These are phyloP conservation scores for Polyodon spathula DNA, from an alignment of 2,113 vertebrate species.

Conservation along the genomic window DNA sequence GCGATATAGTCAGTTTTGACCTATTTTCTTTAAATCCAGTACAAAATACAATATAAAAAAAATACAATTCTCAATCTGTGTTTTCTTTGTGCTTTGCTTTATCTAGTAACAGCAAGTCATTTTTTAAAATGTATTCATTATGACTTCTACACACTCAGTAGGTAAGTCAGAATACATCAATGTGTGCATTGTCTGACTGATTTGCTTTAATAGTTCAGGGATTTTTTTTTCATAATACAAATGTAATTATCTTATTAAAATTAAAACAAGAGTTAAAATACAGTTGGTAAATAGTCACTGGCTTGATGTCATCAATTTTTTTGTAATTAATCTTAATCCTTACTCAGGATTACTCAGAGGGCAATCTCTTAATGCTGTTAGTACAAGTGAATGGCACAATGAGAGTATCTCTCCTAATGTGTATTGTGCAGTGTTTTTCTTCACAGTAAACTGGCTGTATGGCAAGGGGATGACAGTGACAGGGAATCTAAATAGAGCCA, in stretches of 20 bases:
- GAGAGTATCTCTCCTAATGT: background rate
- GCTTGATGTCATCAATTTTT: conserved; percentile 29
- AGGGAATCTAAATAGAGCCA: background rate
- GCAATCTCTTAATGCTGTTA: conserved; percentile 34
- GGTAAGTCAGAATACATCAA: background rate
- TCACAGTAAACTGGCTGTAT: background rate
- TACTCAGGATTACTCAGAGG: conserved; percentile 48
- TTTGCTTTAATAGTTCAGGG: background rate
- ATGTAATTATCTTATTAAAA: conserved; percentile 5
- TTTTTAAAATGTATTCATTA: too few species aligned
- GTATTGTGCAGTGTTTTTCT: background rate
- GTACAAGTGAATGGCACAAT: conserved; percentile 19
- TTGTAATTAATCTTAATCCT: conserved; percentile 57
- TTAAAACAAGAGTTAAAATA: background rate
- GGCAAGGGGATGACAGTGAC: background rate
- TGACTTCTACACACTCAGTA: too few species aligned
- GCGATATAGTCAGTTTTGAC: too few species aligned
- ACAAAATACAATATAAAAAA: too few species aligned
- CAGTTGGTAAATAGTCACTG: background rate
- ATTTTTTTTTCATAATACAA: background rate
- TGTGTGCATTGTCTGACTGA: background rate
- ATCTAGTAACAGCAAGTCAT: too few species aligned
- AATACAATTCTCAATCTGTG: too few species aligned
- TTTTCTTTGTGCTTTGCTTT: too few species aligned
- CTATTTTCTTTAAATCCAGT: too few species aligned